Evolutionary conservation across 1,140 invertebrate genomes (phyloP), one percentile per base, ranked within the genome.

Genomic region (Sycobia sp.): DNA sequence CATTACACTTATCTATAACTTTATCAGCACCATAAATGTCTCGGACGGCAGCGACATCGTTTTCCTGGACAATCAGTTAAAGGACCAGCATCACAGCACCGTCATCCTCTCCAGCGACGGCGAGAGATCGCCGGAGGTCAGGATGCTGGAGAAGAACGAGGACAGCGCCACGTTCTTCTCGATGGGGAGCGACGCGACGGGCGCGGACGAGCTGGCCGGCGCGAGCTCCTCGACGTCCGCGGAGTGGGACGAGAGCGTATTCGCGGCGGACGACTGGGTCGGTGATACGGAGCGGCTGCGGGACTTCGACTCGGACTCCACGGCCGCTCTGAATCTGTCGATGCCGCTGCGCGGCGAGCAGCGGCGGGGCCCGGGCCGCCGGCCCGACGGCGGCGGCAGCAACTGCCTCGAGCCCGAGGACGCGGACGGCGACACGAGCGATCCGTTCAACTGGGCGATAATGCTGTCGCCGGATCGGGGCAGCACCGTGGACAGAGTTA

Each of bases 51-150:
- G 59, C 27, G 59, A 61, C 49, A 20, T 61, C 14, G 7, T 54
- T 4, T 25, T 53, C 29, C 3, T 53, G n/a, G 59, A 44, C 1
- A 9, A n/a, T 7, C 4, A 7, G 9, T 14, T 16, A n/a, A n/a
- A n/a, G n/a, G 27, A 4, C 10, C 39, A 5, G 8, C 13, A n/a
- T 13, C 27, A 10, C 32, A 27, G 14, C 7, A 62, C 50, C 5
- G 27, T 62, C 8, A 27, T 2, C 5, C 7, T 62, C 11, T 62
- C 59, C 27, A 62, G 59, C 50, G 50, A 47, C 22, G 59, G 47
- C 8, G 59, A 62, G 4, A 39, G 9, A 3, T 51, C 50, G 1
- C 34, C 50, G 7, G 50, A 54, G 2, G 22, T 54, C 0, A 16
- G 34, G n/a, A n/a, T 41, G 3, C 4, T 50, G 1, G 27, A n/a